Evolutionary conservation across 2,113 vertebrate genomes (phyloP).

Genomic region (Barnardius zonarius): DNA sequence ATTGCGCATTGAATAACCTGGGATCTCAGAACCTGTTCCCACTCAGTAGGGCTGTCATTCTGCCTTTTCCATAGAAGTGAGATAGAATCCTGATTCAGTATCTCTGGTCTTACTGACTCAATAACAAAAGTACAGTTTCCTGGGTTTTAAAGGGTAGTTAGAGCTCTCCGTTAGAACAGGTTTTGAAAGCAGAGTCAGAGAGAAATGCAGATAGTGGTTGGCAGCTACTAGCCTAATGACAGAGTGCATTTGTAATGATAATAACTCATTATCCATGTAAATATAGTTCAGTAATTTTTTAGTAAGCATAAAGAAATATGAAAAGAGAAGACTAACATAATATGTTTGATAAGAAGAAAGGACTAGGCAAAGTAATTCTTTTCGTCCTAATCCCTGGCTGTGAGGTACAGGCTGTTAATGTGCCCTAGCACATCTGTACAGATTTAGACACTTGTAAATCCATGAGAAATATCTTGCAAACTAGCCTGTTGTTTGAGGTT

Average conservation of each 20-base stretch:
- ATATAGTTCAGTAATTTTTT: not conserved
- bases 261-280: not conserved
- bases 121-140: not conserved
- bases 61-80: not conserved
- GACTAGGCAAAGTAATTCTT: not conserved
- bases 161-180: not conserved
- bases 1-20: not conserved
- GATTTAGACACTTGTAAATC: constrained; percentile 3
- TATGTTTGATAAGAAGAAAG: not conserved
- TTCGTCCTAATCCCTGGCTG: not conserved
- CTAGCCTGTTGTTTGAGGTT: constrained; percentile 8
- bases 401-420: not conserved
- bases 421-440: not conserved
- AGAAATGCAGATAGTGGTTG: not conserved
- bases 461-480: constrained; percentile 21
- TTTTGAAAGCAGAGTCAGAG: not conserved
- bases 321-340: not conserved
- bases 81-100: not conserved
- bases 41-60: not conserved
- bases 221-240: not conserved
- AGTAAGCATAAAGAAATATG: not conserved
- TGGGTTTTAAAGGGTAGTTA: not conserved
- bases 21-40: not conserved
- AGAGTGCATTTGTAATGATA: not conserved
- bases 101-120: not conserved